Evolutionary conservation across 2,888 invertebrate genomes (phyloP).

Genomic region (Ptychoptera contaminata): DNA sequence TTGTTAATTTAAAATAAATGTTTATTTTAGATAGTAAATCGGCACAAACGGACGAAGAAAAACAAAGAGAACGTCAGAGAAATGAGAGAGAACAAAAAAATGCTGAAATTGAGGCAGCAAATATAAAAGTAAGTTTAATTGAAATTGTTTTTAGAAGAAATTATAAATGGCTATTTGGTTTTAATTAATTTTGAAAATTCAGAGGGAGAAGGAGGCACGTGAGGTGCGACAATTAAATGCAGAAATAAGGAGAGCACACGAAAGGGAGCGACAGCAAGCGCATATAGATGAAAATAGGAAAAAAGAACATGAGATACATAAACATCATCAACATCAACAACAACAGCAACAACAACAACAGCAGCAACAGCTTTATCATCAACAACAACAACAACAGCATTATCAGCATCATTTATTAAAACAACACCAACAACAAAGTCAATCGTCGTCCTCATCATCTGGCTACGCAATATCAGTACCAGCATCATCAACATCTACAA

Average conservation of each 20-base stretch:
- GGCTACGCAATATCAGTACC: too few species aligned
- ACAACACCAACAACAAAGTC: not conserved
- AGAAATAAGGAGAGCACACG: slow-evolving; percentile 18
- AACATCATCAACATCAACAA: slow-evolving; percentile 4
- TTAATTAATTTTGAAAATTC: not conserved
- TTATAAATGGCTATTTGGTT: not conserved
- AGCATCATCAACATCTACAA: not conserved
- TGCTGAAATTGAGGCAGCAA: slow-evolving; percentile 31
- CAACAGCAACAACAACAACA: not conserved
- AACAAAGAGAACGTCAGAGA: slow-evolving; percentile 31
- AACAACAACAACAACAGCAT: not conserved
- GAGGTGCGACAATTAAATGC: slow-evolving; percentile 30
- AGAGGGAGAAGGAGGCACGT: slow-evolving; percentile 28
- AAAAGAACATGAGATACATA: slow-evolving; percentile 1
- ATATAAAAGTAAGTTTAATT: slow-evolving; percentile 10
- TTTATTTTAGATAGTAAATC: slow-evolving; percentile 28
- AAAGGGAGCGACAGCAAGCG: slow-evolving; percentile 20
- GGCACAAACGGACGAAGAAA: slow-evolving; percentile 32
- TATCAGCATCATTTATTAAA: not conserved
- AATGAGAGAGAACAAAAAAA: slow-evolving; percentile 31
- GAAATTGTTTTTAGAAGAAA: not conserved
- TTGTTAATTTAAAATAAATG: not conserved
- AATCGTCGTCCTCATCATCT: too few species aligned
- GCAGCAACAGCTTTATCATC: not conserved
- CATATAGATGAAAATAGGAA: slow-evolving; percentile 27